Base-by-base conservation (phyloP, 2,797 vertebrate species). In the Cephalopachus bancanus region DNA sequence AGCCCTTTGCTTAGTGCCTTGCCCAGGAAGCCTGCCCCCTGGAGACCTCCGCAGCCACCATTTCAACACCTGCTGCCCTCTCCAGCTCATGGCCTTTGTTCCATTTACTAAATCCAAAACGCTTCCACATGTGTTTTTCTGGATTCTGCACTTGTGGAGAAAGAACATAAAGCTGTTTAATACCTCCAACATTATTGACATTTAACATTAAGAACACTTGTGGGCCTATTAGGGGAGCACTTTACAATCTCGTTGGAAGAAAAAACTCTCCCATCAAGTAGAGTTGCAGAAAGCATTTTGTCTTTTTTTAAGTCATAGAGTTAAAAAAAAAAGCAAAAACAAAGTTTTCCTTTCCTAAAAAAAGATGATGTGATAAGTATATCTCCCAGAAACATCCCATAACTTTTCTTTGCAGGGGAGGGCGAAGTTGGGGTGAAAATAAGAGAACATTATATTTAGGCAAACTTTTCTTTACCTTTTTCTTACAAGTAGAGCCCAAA, bases 291-390 rank as follows among this genome's bases (percentile, higher is more conserved):
- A 44, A 86, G 9, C n/a, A 37, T 67, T 95, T 89, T 89, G 67
- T 84, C 80, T 96, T 95, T 44, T 88, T 60, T 76, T 60, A 83
- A 87, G 53, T 26, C 33, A 81, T 49, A 22, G 37, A 33, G 78
- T 49, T 75, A 67, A 33, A 89, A 90, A 92, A 89, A 64, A 24
- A 28, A 37, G 17, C 10, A 55, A 67, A 28, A 37, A 22, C 10
- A 55, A 67, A 53, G 15, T 30, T 51, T 75, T 30, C 59, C 49
- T 95, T 95, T 62, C 86, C 30, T 76, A 1, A 81, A 96, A 44
- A 85, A 72, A 26, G 33, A 57, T 84, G 55, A 1, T 65, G 60
- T 83, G 53, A 19, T 85, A 62, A 92, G 53, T 11, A 30, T 2
- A 62, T 83, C 26, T 69, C 51, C 44, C 19, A 92, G 30, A 78